Conservation (phyloP, 1,140 invertebrate species). For the Homarus americanus region DNA sequence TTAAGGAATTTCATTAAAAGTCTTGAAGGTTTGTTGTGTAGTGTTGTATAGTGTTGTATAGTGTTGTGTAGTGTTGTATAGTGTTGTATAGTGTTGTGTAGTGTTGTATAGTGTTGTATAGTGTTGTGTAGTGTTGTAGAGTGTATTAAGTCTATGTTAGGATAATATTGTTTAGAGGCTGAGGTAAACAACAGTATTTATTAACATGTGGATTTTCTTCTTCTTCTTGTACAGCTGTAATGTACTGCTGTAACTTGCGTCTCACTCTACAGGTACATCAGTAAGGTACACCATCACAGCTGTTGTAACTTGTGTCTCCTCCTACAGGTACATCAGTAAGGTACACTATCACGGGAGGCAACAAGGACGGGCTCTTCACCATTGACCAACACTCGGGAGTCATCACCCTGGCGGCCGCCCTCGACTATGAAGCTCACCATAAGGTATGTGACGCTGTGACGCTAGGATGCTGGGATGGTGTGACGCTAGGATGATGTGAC, state of each 20-base stretch:
- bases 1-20: too few species aligned
- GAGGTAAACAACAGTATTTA: too few species aligned
- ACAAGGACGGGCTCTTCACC: slow-evolving; percentile 87
- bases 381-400: slow-evolving; percentile 88
- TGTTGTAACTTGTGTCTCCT: background rate
- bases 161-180: too few species aligned
- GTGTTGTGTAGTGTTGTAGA: too few species aligned
- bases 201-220: too few species aligned
- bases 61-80: too few species aligned
- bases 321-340: slow-evolving; percentile 81
- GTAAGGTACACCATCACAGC: slow-evolving; percentile 89
- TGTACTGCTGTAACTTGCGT: background rate
- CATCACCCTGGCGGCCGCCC: slow-evolving; percentile 86
- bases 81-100: too few species aligned
- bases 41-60: too few species aligned
- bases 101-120: too few species aligned
- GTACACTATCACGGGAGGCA: slow-evolving; percentile 90
- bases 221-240: background rate
- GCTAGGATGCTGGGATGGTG: background rate
- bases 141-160: too few species aligned
- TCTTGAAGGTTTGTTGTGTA: too few species aligned
- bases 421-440: slow-evolving; percentile 86
- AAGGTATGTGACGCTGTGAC: slow-evolving; percentile 76
- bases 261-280: slow-evolving; percentile 77
- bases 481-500: too few species aligned